phyloP scores from a whole-genome alignment of 2,888 invertebrate genomes.

The Nomada fucata region DNA sequence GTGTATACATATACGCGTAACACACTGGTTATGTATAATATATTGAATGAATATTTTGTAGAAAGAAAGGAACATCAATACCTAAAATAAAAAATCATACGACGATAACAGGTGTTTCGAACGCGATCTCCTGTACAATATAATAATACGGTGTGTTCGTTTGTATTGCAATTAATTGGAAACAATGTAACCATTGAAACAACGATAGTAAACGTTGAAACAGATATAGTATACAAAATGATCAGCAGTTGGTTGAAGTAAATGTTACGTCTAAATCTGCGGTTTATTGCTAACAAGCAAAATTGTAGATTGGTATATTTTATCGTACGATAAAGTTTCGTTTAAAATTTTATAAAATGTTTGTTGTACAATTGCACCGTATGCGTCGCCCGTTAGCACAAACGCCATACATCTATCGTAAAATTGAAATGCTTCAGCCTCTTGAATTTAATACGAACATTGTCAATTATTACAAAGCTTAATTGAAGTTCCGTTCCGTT shows the following conservation, averaged over 20 bases:
- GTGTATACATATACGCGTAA: not conserved
- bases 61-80: not conserved
- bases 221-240: not conserved
- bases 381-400: constrained; percentile 14
- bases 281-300: constrained; percentile 37
- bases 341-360: constrained; percentile 48
- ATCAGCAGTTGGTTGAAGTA: not conserved
- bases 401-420: constrained; percentile 1
- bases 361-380: constrained; percentile 31
- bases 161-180: not conserved
- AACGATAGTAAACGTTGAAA: not conserved
- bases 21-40: constrained; percentile 15
- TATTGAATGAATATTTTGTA: constrained; percentile 1
- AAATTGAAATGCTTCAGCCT: constrained; percentile 34
- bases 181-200: not conserved
- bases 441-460: constrained; percentile 25
- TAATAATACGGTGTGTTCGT: not conserved
- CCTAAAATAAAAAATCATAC: constrained; percentile 7
- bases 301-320: constrained; percentile 18
- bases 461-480: constrained; percentile 34
- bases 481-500: constrained; percentile 1
- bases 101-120: not conserved
- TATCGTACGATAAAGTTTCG: constrained; percentile 10
- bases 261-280: constrained; percentile 15
- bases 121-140: not conserved